Evolutionary conservation across 1,140 invertebrate species (phyloP), one percentile per base, ranked within the genome.

Genomic region (Radopholus similis): DNA sequence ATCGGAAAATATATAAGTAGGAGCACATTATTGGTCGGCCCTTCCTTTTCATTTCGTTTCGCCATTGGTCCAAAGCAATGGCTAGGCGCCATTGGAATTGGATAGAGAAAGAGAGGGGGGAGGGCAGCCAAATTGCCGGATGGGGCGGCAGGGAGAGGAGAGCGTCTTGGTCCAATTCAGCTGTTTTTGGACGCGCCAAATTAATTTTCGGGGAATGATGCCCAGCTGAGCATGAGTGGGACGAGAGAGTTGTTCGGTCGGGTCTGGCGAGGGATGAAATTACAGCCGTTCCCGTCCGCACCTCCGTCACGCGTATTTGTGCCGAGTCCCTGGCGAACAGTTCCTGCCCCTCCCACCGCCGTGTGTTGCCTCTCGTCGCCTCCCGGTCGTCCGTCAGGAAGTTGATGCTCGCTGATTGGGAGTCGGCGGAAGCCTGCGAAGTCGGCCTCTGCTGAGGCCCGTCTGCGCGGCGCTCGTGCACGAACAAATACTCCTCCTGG

Each of bases 321-420:
- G 38, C 57, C 34, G 13, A 21, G 23, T 57, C 44, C 23, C 32
- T 26, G 2, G 21, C 26, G 15, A 15, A 13, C 40, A 21, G 4
- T 56, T 18, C 28, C 15, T 60, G 13, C 8, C 9, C 42, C n/a
- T 2, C 2, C 8, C 9, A 28, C 18, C 18, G 11, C 35, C 28
- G 18, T 56, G 15, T n/a, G n/a, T n/a, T n/a, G n/a, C 58, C 2
- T 30, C 28, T 40, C 15, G 21, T 3, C 26, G 28, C 34, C 26
- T 64, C 38, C 44, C 69, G 44, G 58, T 71, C 69, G 72, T 71
- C 69, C 21, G 69, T 71, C 40, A 72, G 37, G 55, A 72, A 72
- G 8, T 72, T 32, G 30, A 72, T 67, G 32, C 55, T 72, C 2
- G 70, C 70, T n/a, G 53, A 64, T 6, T 72, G 58, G 21, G 59